These are phyloP conservation scores for Agriopis leucophaearia DNA, from an alignment of 2,888 invertebrate genomes.

Conservation along the genomic window DNA sequence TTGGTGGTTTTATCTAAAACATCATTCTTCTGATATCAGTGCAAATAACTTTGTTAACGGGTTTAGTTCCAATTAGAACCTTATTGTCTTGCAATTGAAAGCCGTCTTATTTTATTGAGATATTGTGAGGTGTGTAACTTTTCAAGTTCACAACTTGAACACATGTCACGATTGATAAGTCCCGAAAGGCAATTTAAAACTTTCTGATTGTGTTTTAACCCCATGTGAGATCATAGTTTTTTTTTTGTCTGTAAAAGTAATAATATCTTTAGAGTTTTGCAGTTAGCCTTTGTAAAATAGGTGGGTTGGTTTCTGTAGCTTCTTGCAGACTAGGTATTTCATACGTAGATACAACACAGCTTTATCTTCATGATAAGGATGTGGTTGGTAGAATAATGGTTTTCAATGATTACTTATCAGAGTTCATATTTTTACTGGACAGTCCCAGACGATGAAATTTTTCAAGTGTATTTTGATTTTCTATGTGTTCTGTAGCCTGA, in stretches of 20 bases:
- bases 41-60: neutral
- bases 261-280: neutral
- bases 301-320: neutral
- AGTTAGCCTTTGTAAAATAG: neutral
- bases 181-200: too few species aligned
- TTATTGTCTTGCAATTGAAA: neutral
- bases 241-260: neutral
- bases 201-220: too few species aligned
- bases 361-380: slow-evolving; percentile 27
- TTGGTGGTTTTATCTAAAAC: slow-evolving; percentile 21
- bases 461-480: too few species aligned
- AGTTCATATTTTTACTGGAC: neutral
- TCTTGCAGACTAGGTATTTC: neutral
- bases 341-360: neutral
- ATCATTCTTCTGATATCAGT: slow-evolving; percentile 6
- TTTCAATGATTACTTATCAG: slow-evolving; percentile 5
- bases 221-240: neutral
- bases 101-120: neutral
- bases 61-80: slow-evolving; percentile 10
- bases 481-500: too few species aligned
- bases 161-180: too few species aligned
- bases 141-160: too few species aligned
- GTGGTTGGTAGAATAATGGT: slow-evolving; percentile 9
- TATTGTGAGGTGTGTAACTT: too few species aligned
- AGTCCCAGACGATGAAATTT: too few species aligned